Base-by-base conservation (phyloP, 1,140 invertebrate genomes). In the Orchestia grillus region DNA sequence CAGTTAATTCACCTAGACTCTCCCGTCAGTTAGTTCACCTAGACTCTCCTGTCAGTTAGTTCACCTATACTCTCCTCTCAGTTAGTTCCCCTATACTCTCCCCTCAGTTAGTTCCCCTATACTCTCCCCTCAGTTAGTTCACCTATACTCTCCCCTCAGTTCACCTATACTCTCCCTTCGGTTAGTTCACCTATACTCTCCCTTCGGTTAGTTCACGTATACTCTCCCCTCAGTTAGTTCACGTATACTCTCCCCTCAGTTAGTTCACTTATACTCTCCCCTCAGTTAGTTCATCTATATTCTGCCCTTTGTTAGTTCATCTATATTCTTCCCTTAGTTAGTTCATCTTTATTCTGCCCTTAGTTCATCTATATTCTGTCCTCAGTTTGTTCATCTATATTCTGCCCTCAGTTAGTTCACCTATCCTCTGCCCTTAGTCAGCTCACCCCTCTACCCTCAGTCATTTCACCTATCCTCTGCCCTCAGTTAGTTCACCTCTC, bases 401-500 rank as follows among this genome's bases (percentile, higher is more conserved):
- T 53, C 6, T 53, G 6, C 47, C 6, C 47, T 36, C 28, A 77
- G 41, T 90, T 28, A 90, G 88, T 96, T 0, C 97, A 97, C 96
- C 97, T 98, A 96, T 98, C 98, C 47, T 8, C 47, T 53, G 47
- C 47, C 19, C 47, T 53, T 19, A 53, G 47, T 53, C 19, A 53
- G 47, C 6, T 53, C 47, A 53, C 47, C 19, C 6, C 47, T 53
- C 6, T 53, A 8, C 47, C 6, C 47, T 53, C 47, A 53, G 47
- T 53, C 19, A 53, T 6, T 8, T 53, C 47, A 53, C 47, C 19
- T 8, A 19, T 8, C 19, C 47, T 53, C 6, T 53, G 6, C 47
- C 6, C 47, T 36, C 28, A 77, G 41, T 90, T 28, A 90, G 88
- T 96, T 0, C 97, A 97, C 96, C 97, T 98, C 96, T 98, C 98